These are phyloP conservation scores for Manis javanica DNA, from an alignment of 2,797 vertebrate genomes.

Conservation along the genomic window DNA sequence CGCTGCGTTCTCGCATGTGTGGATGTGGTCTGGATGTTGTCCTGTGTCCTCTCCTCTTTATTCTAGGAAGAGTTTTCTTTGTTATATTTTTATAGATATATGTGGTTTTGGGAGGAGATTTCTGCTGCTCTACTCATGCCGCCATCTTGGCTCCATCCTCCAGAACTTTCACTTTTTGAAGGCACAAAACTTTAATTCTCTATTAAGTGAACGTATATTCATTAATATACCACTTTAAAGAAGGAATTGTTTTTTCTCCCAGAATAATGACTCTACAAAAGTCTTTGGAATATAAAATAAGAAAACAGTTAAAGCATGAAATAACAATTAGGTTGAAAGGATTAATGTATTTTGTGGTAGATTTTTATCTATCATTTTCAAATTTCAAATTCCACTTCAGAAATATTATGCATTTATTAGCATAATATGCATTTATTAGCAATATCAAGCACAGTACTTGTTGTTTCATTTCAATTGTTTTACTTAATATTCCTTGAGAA, in stretches of 20 bases:
- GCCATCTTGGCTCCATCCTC: too few species aligned
- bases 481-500: not conserved
- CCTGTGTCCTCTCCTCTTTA: too few species aligned
- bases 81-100: too few species aligned
- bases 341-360: not conserved
- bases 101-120: too few species aligned
- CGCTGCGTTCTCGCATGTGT: too few species aligned
- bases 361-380: not conserved
- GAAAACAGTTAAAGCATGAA: not conserved
- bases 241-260: not conserved
- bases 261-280: not conserved
- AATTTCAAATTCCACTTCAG: not conserved
- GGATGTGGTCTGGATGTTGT: too few species aligned
- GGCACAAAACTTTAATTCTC: not conserved
- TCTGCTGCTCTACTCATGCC: too few species aligned
- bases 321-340: not conserved
- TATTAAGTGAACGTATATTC: not conserved
- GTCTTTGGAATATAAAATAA: not conserved
- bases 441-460: not conserved
- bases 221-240: not conserved
- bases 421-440: not conserved
- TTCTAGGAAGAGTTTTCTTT: too few species aligned
- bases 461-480: not conserved
- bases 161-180: not conserved
- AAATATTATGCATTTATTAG: not conserved